Base-by-base conservation (phyloP, 2,888 invertebrate genomes). In the Scaptodrosophila latifasciaeformis region DNA sequence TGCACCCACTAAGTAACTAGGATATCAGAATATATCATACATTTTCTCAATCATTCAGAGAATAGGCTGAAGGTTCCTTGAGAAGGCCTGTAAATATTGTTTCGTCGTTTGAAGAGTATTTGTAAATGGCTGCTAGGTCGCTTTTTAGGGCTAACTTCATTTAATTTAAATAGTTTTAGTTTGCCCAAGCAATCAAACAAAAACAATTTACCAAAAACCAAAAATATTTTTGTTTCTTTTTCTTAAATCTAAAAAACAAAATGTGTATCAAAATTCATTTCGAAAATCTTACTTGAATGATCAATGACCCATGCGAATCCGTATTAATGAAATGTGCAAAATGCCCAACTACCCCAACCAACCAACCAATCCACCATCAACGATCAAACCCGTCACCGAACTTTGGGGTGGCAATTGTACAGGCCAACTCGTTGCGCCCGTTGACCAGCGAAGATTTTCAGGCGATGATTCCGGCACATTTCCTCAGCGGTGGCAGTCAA, bases 391-490 rank as follows among this genome's bases (percentile, higher is more conserved):
- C 21, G 18, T n/a, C n/a, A n/a, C n/a, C 43, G 15, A 18, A 15
- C 37, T 15, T 13, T 37, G 2, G 9, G 21, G 7, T 27, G 18
- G 21, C 7, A 24, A 24, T 7, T 7, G 24, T 24, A 24, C 39
- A 65, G 85, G 81, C 81, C 58, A 69, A 84, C 68, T 82, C 84
- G 61, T 90, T 93, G 88, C 91, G 93, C 89, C 94, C 95, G 87
- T 92, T 95, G 89, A 95, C 95, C 89, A 95, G 92, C 90, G 95
- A 94, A 89, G 95, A 96, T 89, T 96, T 95, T 90, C 94, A 95
- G 91, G 94, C 95, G 88, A 94, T 96, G 95, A 95, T 95, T 83
- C 95, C 96, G 82, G 92, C 94, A 85, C 95, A 94, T 88, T 96
- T 95, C 91, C 91, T 94, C 66, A 89, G 93, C 92, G 81, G 94